These are phyloP conservation scores for Catocala fraxini DNA, from an alignment of 2,888 invertebrate genomes.

Conservation along the genomic window DNA sequence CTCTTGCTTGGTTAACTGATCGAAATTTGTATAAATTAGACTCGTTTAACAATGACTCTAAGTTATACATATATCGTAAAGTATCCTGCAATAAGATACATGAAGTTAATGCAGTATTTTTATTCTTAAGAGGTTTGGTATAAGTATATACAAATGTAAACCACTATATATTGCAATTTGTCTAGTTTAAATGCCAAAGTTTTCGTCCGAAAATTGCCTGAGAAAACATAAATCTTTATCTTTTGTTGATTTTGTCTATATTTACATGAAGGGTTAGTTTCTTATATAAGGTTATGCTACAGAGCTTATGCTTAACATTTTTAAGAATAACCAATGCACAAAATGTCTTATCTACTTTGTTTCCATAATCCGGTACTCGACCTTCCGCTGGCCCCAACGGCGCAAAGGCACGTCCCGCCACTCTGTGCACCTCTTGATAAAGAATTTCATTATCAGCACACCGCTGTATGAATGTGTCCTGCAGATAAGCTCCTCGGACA, in stretches of 20 bases:
- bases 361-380: constrained; percentile 51
- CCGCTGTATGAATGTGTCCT: constrained; percentile 68
- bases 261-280: constrained; percentile 4
- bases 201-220: background rate
- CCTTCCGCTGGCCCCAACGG: constrained; percentile 49
- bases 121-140: no score
- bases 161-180: no score
- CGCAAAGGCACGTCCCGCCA: constrained; percentile 68
- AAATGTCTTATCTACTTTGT: constrained; percentile 43
- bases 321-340: constrained; percentile 24
- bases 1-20: background rate
- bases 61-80: no score
- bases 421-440: constrained; percentile 74
- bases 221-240: background rate
- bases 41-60: no score
- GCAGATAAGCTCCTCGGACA: constrained; percentile 59
- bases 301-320: constrained; percentile 21
- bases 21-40: constrained; percentile 1
- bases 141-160: no score
- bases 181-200: background rate
- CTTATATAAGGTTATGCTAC: constrained; percentile 16
- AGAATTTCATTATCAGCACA: constrained; percentile 81
- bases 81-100: no score
- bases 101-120: no score
- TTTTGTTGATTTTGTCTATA: background rate